These are phyloP conservation scores for Ommatoiulus sabulosus DNA, from an alignment of 2,888 invertebrate genomes.

Conservation along the genomic window DNA sequence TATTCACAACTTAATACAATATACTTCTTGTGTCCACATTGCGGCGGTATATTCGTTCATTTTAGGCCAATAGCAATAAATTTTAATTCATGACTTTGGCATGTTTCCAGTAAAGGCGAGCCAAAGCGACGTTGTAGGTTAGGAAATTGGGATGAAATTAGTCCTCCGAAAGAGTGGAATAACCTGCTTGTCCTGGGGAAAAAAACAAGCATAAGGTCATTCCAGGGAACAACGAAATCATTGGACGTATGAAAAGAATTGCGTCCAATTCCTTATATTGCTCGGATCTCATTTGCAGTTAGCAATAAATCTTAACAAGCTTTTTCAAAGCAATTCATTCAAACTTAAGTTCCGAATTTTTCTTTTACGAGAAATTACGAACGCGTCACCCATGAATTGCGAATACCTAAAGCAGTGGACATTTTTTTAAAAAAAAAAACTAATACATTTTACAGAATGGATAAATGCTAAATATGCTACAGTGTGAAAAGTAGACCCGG, in stretches of 20 bases:
- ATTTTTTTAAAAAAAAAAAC: no score
- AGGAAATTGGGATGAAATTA: neutral
- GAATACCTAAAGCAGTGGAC: neutral
- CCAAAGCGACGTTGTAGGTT: neutral
- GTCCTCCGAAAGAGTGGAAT: neutral
- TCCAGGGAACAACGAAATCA: neutral
- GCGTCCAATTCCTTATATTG: neutral
- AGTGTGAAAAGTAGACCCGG: no score
- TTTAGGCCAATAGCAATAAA: constrained; percentile 11
- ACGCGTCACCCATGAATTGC: neutral
- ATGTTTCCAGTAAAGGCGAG: neutral
- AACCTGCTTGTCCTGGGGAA: constrained; percentile 10
- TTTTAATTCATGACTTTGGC: constrained; percentile 1
- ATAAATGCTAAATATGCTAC: no score
- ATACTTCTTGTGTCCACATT: neutral
- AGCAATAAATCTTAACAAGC: neutral
- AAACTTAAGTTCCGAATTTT: neutral
- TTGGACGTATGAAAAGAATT: neutral
- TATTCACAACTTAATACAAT: neutral
- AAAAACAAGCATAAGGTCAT: neutral
- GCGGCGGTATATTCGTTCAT: neutral
- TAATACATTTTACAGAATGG: no score
- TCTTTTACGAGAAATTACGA: neutral
- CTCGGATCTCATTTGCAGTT: constrained; percentile 37
- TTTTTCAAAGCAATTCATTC: neutral